Evolutionary conservation across 2,797 vertebrate species (phyloP), one percentile per base, ranked within the genome.

Genomic region (Hydrocynus forskahlii): DNA sequence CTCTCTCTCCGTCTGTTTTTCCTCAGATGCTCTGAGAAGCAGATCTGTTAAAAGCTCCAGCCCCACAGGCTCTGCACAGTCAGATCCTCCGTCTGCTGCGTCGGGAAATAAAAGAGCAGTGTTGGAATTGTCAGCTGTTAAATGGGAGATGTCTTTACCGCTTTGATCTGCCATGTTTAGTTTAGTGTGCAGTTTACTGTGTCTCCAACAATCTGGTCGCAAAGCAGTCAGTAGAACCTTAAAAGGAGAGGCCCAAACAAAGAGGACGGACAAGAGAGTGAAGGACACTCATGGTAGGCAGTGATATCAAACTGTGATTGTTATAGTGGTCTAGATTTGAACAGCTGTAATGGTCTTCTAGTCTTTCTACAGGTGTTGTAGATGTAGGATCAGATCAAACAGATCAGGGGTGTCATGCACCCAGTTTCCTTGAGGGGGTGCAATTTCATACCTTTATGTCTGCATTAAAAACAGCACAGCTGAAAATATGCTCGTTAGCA

Each of bases 91-190:
- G 25, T 73, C 52, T 50, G 54, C 43, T 48, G 13, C 19, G 35
- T 14, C 21, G 8, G 38, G 17, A 23, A 62, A 52, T 69, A 62
- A 76, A 76, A 50, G 21, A 57, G 35, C 12, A 17, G 25, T 76
- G 43, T 43, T 76, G 62, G 66, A 70, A 81, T 76, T 64, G 16
- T 81, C 80, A 43, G 73, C 73, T 63, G 43, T 62, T 69, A 81
- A 70, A 81, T 69, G 29, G 71, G 45, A 21, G 19, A 60, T 63
- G 40, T 10, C 79, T 81, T 29, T 38, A 23, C 17, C 60, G 59
- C 80, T 70, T 70, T 76, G 43, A 81, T 71, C 67, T 63, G 57
- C 29, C 29, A 54, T 64, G 73, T 76, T 81, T 76, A 76, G 55
- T 76, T 45, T 70, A 60, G 50, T 63, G 74, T 55, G 19, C 57